Conservation (phyloP, 2,888 invertebrate species). For the Drosophila nigricruria region DNA sequence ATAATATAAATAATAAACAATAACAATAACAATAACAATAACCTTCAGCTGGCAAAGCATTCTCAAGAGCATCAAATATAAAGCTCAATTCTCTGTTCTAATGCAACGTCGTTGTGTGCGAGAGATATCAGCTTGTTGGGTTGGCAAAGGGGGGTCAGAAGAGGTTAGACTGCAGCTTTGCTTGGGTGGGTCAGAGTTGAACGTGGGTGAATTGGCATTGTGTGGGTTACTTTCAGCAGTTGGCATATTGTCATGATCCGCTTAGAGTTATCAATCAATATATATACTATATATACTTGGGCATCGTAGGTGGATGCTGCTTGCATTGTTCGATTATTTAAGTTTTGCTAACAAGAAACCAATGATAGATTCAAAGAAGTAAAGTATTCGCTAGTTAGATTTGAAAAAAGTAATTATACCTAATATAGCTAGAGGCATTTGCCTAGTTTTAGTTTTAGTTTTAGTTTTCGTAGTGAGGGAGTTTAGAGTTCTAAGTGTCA, state of each 20-base stretch:
- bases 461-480: constrained; percentile 20
- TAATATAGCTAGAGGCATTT: constrained; percentile 19
- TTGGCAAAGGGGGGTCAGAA: background rate
- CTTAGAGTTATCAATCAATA: constrained; percentile 15
- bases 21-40: background rate
- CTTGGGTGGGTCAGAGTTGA: constrained; percentile 60
- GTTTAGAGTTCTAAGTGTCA: constrained; percentile 29
- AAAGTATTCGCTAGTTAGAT: constrained; percentile 10
- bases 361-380: constrained; percentile 42
- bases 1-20: background rate
- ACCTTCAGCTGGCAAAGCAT: background rate
- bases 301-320: constrained; percentile 1
- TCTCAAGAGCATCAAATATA: background rate
- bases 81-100: background rate
- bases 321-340: constrained; percentile 22
- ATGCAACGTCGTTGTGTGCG: background rate
- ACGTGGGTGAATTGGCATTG: constrained; percentile 54
- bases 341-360: constrained; percentile 60
- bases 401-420: constrained; percentile 21
- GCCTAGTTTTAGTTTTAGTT: constrained; percentile 5
- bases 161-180: constrained; percentile 21
- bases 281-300: constrained; percentile 4
- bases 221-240: constrained; percentile 36
- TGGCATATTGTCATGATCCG: constrained; percentile 33
- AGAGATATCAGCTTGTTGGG: background rate